These are phyloP conservation scores for Lophochroa leadbeateri DNA, from an alignment of 2,113 vertebrate species.

Conservation along the genomic window DNA sequence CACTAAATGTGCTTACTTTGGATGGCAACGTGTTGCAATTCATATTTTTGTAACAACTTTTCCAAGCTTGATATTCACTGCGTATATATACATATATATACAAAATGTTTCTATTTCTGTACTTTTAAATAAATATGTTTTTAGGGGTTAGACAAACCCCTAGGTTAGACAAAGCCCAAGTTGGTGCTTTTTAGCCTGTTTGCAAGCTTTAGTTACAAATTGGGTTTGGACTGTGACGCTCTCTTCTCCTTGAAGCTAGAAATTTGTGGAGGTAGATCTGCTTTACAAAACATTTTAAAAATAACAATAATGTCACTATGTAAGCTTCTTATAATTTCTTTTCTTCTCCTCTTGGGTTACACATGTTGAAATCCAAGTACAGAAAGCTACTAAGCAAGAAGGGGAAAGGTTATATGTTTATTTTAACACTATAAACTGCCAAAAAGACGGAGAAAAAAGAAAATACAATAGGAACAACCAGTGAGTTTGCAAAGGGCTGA, in stretches of 20 bases:
- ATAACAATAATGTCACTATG: not conserved
- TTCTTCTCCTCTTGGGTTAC: not conserved
- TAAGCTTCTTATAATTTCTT: not conserved
- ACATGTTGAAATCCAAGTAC: not conserved
- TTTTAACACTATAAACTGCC: not conserved
- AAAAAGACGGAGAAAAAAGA: not conserved
- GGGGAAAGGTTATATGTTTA: not conserved
- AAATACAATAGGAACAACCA: not conserved
- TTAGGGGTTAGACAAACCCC: not conserved
- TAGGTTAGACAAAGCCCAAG: not conserved
- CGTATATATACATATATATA: not conserved
- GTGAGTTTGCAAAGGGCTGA: not conserved
- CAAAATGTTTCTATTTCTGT: not conserved
- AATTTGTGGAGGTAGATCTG: not conserved
- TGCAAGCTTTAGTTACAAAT: not conserved
- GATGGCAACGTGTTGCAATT: not conserved
- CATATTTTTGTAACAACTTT: not conserved
- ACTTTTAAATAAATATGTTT: not conserved
- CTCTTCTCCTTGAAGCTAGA: not conserved
- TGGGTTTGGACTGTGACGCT: not conserved
- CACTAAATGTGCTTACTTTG: not conserved
- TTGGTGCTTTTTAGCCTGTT: not conserved
- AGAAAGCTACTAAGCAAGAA: not conserved
- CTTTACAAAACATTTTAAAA: not conserved
- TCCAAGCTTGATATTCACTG: not conserved